phyloP scores from a whole-genome alignment of 2,113 vertebrate species.

The Dendropsophus ebraccatus region DNA sequence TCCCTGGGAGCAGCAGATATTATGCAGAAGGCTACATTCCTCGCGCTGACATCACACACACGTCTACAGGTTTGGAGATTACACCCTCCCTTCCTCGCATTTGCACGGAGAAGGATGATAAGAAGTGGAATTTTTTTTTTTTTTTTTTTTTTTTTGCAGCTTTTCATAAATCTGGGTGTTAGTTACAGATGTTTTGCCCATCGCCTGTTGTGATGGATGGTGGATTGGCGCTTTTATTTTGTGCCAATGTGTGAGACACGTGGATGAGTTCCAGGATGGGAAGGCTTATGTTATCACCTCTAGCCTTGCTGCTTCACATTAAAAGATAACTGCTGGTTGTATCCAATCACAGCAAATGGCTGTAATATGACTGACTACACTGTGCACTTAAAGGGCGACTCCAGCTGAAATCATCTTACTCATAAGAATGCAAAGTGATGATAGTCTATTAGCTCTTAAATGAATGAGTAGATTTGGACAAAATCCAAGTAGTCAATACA shows the following conservation, averaged over 20 bases:
- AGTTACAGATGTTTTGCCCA: neutral
- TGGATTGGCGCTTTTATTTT: neutral
- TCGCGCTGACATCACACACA: constrained; percentile 29
- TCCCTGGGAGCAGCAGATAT: constrained; percentile 29
- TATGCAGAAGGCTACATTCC: constrained; percentile 27
- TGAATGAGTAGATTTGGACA: no score
- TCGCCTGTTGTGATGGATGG: neutral
- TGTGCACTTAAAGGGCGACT: neutral
- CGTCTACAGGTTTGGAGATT: neutral
- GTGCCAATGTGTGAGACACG: neutral
- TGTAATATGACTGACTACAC: neutral
- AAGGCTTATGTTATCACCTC: neutral
- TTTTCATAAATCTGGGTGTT: neutral
- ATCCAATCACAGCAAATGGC: neutral
- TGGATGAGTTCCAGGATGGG: neutral
- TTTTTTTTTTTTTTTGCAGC: no score
- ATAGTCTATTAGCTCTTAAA: no score
- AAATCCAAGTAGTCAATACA: no score
- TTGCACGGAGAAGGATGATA: constrained; percentile 24
- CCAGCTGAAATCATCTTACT: neutral
- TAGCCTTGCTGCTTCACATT: neutral
- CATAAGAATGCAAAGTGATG: no score
- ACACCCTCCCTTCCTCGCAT: neutral
- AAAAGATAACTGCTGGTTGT: neutral
- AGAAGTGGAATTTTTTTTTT: constrained; percentile 33